A percentile compares a stretch with the other conserved stretches of the same genome.
These are phyloP conservation scores for Phaedon cochleariae DNA, from an alignment of 2,888 invertebrate genomes.

Conservation along the genomic window DNA sequence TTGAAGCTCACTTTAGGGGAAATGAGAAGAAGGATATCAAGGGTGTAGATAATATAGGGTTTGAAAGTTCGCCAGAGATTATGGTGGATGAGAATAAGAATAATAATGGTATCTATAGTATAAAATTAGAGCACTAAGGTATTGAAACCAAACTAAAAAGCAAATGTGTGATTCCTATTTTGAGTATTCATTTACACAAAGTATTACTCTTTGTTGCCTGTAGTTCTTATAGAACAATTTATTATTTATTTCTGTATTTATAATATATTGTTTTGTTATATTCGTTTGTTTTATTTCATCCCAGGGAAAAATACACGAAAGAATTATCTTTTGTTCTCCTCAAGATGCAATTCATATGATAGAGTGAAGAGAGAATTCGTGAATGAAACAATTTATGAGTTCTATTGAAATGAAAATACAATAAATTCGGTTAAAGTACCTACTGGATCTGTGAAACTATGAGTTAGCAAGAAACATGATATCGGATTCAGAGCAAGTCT, in stretches of 20 bases:
- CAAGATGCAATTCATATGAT: no score
- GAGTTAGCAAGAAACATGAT: no score
- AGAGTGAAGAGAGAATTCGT: no score
- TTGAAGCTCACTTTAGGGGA: constrained; percentile 70
- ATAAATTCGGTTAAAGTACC: no score
- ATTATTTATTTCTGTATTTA: constrained; percentile 28
- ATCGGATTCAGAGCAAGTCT: no score
- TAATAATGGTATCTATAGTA: background rate
- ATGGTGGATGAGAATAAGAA: background rate
- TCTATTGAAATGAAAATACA: no score
- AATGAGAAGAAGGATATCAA: constrained; percentile 41
- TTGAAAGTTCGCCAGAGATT: constrained; percentile 43
- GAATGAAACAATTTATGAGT: no score
- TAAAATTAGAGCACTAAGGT: background rate
- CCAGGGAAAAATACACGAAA: no score
- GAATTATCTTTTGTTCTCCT: no score
- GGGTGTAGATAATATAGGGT: constrained; percentile 55
- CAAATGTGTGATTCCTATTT: constrained; percentile 28
- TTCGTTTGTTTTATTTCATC: background rate
- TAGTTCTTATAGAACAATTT: constrained; percentile 37
- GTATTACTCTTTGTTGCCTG: constrained; percentile 2
- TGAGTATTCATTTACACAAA: background rate
- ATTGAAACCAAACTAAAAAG: constrained; percentile 1
- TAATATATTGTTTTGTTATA: constrained; percentile 21
- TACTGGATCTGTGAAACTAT: no score